phyloP scores from a whole-genome alignment of 2,113 vertebrate species.

The Neogobius melanostomus region DNA sequence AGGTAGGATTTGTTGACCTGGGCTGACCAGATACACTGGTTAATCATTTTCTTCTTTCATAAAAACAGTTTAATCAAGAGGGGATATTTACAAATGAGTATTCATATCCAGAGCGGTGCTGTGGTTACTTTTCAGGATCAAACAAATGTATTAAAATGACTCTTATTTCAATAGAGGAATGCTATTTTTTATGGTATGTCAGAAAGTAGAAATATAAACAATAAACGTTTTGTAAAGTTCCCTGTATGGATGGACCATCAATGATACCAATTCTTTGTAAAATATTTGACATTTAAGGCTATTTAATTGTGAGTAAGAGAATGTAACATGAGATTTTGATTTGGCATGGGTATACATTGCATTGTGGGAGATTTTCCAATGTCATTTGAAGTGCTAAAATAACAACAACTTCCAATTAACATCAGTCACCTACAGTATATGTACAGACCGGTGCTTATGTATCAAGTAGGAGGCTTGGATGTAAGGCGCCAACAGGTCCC shows the following conservation, averaged over 20 bases:
- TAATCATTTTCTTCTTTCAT: slow-evolving; percentile 53
- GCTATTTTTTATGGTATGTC: too few species aligned
- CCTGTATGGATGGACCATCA: too few species aligned
- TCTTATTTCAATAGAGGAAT: too few species aligned
- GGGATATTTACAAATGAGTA: too few species aligned
- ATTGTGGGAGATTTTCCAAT: background rate
- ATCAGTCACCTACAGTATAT: background rate
- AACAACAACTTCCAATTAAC: background rate
- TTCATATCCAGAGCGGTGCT: background rate
- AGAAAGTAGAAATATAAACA: too few species aligned
- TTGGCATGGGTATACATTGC: background rate
- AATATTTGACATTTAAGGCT: too few species aligned
- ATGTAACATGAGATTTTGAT: too few species aligned
- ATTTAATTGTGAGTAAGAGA: too few species aligned
- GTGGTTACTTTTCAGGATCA: background rate
- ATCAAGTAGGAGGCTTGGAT: slow-evolving; percentile 7
- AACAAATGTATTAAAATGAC: background rate
- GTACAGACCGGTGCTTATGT: background rate
- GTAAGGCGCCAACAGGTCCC: slow-evolving; percentile 6
- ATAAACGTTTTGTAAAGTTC: too few species aligned
- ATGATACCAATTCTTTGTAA: too few species aligned
- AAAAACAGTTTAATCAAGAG: slow-evolving; percentile 21
- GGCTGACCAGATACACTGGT: slow-evolving; percentile 14
- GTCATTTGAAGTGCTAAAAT: background rate
- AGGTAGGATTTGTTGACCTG: slow-evolving; percentile 25